phyloP scores from a whole-genome alignment of 2,113 vertebrate genomes.

The Hemiprocne comata region DNA sequence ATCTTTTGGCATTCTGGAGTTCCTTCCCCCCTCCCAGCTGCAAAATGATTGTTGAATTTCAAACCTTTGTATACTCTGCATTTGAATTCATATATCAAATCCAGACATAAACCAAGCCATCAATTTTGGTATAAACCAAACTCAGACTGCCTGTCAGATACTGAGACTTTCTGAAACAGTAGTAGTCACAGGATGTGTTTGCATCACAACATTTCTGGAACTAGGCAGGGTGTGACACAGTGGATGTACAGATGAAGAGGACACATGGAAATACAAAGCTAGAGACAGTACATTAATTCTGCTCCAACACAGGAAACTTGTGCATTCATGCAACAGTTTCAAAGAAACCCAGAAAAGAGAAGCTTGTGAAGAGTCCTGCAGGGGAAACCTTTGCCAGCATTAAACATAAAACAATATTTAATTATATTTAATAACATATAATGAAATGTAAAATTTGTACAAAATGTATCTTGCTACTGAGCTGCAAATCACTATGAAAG shows the following conservation, averaged over 20 bases:
- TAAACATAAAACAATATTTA: background rate
- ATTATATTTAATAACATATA: background rate
- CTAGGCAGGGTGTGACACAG: background rate
- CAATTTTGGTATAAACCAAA: background rate
- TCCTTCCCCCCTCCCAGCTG: background rate
- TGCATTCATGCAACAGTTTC: background rate
- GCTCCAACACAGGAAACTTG: background rate
- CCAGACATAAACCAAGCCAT: background rate
- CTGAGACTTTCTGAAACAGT: background rate
- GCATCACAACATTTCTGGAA: background rate
- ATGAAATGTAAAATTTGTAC: background rate
- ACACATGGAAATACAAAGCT: background rate
- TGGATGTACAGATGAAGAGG: background rate
- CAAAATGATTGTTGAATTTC: background rate
- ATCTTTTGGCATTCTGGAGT: background rate
- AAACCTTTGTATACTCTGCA: background rate
- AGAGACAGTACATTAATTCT: background rate
- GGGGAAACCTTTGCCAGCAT: background rate
- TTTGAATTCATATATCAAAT: background rate
- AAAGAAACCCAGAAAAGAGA: background rate
- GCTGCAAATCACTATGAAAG: background rate
- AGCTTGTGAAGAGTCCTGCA: background rate
- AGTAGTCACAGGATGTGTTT: background rate
- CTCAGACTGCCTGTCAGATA: accelerated
- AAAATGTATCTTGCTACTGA: background rate